phyloP scores from a whole-genome alignment of 2,797 vertebrate genomes.

The Eulemur rubriventer region DNA sequence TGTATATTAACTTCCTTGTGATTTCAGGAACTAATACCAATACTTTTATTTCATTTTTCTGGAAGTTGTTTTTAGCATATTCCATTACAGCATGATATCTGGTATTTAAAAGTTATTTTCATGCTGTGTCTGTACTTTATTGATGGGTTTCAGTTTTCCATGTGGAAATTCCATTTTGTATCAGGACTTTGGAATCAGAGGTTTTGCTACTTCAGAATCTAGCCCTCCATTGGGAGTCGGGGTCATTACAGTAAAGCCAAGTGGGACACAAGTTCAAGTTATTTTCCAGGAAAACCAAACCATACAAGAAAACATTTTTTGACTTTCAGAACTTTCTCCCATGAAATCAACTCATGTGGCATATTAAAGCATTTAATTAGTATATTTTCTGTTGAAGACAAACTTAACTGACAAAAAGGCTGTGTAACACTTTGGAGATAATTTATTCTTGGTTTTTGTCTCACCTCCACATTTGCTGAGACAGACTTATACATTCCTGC shows the following conservation, averaged over 20 bases:
- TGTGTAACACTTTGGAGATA: background rate
- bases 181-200: constrained; percentile 62
- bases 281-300: constrained; percentile 58
- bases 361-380: background rate
- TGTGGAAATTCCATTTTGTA: constrained; percentile 56
- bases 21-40: background rate
- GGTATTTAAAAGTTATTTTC: constrained; percentile 59
- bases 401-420: background rate
- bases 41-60: constrained; percentile 5
- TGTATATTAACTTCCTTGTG: background rate
- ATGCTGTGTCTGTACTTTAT: constrained; percentile 57
- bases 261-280: constrained; percentile 41
- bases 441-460: background rate
- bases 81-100: constrained; percentile 50
- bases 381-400: background rate
- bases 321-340: constrained; percentile 27
- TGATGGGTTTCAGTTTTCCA: constrained; percentile 63
- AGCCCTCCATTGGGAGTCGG: constrained; percentile 65
- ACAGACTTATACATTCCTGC: too few relatives aligned
- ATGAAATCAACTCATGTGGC: constrained; percentile 11
- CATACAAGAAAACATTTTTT: background rate
- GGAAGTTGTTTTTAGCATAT: background rate
- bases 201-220: constrained; percentile 69
- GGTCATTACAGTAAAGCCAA: constrained; percentile 57
- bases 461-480: background rate